These are phyloP conservation scores for Pristionchus entomophagus DNA, from an alignment of 2,888 invertebrate species.

Conservation along the genomic window DNA sequence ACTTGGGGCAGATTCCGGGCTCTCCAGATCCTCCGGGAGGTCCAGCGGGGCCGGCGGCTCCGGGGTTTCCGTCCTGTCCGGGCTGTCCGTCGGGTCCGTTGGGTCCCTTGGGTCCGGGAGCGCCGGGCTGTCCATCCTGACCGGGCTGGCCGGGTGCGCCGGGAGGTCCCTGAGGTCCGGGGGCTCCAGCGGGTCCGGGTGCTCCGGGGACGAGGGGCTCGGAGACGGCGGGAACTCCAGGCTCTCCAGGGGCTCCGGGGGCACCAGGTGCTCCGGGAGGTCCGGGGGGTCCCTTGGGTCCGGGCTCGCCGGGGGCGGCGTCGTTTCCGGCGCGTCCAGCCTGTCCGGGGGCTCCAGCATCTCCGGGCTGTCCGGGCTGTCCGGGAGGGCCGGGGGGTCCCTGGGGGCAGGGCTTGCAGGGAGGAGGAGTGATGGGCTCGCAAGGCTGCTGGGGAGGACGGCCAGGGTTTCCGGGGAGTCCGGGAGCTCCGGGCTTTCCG, in stretches of 20 bases:
- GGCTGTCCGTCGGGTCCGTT: slow-evolving; percentile 48
- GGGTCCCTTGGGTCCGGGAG: slow-evolving; percentile 49
- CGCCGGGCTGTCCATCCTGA: slow-evolving; percentile 46
- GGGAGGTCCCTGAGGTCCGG: slow-evolving; percentile 49
- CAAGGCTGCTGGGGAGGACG: slow-evolving; percentile 66
- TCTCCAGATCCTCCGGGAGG: slow-evolving; percentile 47
- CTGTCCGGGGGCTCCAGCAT: slow-evolving; percentile 46
- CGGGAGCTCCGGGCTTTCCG: slow-evolving; percentile 60
- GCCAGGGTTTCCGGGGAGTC: slow-evolving; percentile 72
- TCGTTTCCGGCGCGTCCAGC: slow-evolving; percentile 43
- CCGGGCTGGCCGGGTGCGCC: slow-evolving; percentile 45
- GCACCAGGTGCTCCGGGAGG: slow-evolving; percentile 57
- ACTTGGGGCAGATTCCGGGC: slow-evolving; percentile 64
- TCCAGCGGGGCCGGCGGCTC: slow-evolving; percentile 56
- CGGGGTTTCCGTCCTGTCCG: slow-evolving; percentile 48
- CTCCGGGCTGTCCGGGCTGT: slow-evolving; percentile 46
- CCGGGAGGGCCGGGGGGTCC: slow-evolving; percentile 49
- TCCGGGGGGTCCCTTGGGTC: slow-evolving; percentile 59
- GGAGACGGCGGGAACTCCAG: slow-evolving; percentile 57
- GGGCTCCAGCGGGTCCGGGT: slow-evolving; percentile 47
- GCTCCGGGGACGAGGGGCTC: slow-evolving; percentile 56
- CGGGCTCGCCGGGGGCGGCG: slow-evolving; percentile 62
- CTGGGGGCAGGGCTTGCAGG: slow-evolving; percentile 48
- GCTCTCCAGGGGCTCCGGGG: slow-evolving; percentile 63
- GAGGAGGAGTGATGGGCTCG: slow-evolving; percentile 50